Conservation (phyloP, 2,888 invertebrate species). For the Dasypolia templi region DNA sequence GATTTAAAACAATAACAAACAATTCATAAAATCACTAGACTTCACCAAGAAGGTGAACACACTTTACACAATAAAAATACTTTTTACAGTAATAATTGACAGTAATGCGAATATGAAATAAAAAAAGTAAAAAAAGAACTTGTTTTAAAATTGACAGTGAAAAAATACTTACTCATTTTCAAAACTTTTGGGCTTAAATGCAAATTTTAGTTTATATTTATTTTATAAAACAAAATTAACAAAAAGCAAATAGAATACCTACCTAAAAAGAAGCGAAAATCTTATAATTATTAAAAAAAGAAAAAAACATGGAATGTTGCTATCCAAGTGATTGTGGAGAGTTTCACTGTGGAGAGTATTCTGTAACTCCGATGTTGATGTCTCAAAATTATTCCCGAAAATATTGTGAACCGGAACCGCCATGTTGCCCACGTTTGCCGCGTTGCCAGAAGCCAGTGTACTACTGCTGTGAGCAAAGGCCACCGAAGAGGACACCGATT, state of each 20-base stretch:
- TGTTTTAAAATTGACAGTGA: constrained; percentile 70
- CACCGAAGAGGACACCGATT: background rate
- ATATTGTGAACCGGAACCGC: constrained; percentile 71
- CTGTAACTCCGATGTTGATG: constrained; percentile 79
- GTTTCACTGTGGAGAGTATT: constrained; percentile 76
- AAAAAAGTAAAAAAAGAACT: constrained; percentile 36
- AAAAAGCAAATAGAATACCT: constrained; percentile 56
- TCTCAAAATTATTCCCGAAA: constrained; percentile 69
- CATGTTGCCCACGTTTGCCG: constrained; percentile 78
- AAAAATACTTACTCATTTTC: constrained; percentile 32
- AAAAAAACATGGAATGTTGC: constrained; percentile 80
- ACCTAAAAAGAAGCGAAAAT: constrained; percentile 38
- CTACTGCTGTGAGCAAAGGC: constrained; percentile 63
- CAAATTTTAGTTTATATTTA: constrained; percentile 68
- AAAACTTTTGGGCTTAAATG: constrained; percentile 53
- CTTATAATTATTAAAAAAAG: constrained; percentile 26
- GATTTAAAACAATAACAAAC: constrained; percentile 10
- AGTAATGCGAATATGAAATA: constrained; percentile 12
- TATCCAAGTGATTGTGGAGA: constrained; percentile 75
- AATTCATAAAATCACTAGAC: background rate
- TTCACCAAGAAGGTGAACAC: constrained; percentile 23
- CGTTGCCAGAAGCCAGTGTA: constrained; percentile 72
- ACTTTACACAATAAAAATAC: background rate
- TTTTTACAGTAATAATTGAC: background rate
- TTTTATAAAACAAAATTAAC: constrained; percentile 65